Percentiles rank a stretch among this genome's conserved stretches.
Conservation (phyloP, 2,888 invertebrate species). For the Zelleria hepariella region DNA sequence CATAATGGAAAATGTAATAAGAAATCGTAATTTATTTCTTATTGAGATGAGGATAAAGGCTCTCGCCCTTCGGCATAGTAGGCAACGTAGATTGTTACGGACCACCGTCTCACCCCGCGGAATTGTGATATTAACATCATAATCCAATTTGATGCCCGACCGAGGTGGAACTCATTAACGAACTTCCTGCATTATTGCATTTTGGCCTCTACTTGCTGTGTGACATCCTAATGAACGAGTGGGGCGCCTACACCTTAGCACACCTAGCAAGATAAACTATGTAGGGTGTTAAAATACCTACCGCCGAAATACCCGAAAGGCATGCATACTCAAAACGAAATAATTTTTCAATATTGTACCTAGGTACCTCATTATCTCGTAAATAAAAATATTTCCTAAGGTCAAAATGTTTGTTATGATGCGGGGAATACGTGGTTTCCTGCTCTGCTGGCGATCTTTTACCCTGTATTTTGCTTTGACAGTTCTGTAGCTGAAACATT, state of each 20-base stretch:
- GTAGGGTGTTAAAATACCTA: no score
- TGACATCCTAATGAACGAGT: neutral
- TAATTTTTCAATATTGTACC: no score
- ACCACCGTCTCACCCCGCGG: constrained; percentile 26
- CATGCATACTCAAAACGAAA: no score
- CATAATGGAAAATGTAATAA: constrained; percentile 68
- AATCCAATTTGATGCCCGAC: constrained; percentile 59
- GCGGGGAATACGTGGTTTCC: no score
- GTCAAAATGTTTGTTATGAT: no score
- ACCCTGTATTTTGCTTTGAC: no score
- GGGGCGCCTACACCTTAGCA: neutral
- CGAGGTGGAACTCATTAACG: constrained; percentile 63
- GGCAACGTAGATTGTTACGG: constrained; percentile 52
- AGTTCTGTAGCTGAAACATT: no score
- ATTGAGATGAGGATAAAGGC: constrained; percentile 67
- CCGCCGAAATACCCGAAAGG: no score
- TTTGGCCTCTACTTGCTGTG: constrained; percentile 9
- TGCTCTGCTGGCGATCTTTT: no score
- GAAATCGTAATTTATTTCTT: constrained; percentile 71
- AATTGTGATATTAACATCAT: constrained; percentile 66
- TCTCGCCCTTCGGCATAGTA: constrained; percentile 31
- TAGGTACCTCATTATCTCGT: no score
- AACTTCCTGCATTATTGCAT: constrained; percentile 63
- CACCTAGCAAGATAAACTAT: no score
- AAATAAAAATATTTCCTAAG: no score